Conservation (phyloP, 2,888 invertebrate species). For the Apamea monoglypha region DNA sequence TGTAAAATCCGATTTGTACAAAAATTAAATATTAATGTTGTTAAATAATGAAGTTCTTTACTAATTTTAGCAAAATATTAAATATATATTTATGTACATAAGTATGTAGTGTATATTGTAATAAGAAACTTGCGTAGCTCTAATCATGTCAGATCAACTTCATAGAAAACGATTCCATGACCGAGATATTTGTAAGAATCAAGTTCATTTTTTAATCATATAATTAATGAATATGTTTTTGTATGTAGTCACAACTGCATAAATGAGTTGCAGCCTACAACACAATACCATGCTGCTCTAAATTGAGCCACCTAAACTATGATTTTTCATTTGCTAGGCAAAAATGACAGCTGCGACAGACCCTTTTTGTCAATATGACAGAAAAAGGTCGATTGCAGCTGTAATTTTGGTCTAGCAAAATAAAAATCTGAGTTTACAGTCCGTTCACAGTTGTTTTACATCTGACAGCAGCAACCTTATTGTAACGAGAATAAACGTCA, state of each 20-base stretch:
- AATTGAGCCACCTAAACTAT: not conserved
- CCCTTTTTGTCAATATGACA: too few relatives aligned
- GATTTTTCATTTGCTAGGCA: too few relatives aligned
- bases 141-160: conserved; percentile 6
- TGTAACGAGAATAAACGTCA: too few relatives aligned
- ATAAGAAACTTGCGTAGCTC: conserved; percentile 1
- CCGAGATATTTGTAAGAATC: not conserved
- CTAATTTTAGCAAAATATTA: conserved; percentile 14
- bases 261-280: not conserved
- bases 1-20: conserved; percentile 24
- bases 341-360: too few relatives aligned
- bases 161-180: not conserved
- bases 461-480: too few relatives aligned
- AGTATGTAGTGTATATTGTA: conserved; percentile 1
- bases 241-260: not conserved
- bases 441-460: too few relatives aligned
- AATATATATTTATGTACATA: conserved; percentile 34
- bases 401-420: too few relatives aligned
- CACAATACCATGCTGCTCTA: not conserved
- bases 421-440: too few relatives aligned
- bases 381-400: too few relatives aligned
- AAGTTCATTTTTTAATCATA: not conserved
- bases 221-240: not conserved
- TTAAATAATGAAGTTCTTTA: conserved; percentile 13
- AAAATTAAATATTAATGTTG: conserved; percentile 12